Conservation (phyloP, 2,113 vertebrate species). For the Dicentrarchus labrax region DNA sequence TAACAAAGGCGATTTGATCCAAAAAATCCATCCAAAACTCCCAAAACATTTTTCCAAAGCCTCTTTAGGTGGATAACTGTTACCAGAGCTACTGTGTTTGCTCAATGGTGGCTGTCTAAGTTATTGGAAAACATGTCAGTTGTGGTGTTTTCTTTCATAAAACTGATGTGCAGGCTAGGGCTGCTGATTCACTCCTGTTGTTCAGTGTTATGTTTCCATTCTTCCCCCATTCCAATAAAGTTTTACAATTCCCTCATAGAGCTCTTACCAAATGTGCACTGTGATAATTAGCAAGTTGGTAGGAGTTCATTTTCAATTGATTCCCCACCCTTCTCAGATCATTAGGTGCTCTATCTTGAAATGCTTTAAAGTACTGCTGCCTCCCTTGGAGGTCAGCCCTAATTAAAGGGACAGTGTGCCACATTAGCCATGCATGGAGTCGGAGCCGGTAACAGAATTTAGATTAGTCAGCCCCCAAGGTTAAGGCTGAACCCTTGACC, state of each 20-base stretch:
- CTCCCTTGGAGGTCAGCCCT: conserved; percentile 63
- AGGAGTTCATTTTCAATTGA: conserved; percentile 35
- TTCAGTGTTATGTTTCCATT: conserved; percentile 66
- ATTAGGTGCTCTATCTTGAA: conserved; percentile 34
- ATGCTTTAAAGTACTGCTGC: conserved; percentile 38
- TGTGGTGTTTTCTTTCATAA: conserved; percentile 62
- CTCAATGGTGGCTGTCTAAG: conserved; percentile 33
- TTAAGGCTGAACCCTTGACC: conserved; percentile 78
- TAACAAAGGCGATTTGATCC: background rate
- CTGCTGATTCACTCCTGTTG: conserved; percentile 56
- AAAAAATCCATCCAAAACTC: conserved; percentile 14
- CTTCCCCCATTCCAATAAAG: conserved; percentile 48
- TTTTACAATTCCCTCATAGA: conserved; percentile 28
- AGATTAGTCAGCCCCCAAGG: conserved; percentile 59
- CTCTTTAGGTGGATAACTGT: conserved; percentile 15
- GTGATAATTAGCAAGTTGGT: conserved; percentile 48
- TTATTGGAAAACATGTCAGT: conserved; percentile 54
- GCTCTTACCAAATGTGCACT: conserved; percentile 7
- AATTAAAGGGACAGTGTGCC: conserved; percentile 72
- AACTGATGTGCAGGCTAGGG: conserved; percentile 38
- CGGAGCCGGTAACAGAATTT: conserved; percentile 67
- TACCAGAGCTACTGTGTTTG: conserved; percentile 49
- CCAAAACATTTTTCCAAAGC: conserved; percentile 6
- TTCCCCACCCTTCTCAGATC: conserved; percentile 20
- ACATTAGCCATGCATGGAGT: conserved; percentile 67